Base-by-base conservation (phyloP, 2,797 vertebrate species). In the Rhinoraja longicauda region DNA sequence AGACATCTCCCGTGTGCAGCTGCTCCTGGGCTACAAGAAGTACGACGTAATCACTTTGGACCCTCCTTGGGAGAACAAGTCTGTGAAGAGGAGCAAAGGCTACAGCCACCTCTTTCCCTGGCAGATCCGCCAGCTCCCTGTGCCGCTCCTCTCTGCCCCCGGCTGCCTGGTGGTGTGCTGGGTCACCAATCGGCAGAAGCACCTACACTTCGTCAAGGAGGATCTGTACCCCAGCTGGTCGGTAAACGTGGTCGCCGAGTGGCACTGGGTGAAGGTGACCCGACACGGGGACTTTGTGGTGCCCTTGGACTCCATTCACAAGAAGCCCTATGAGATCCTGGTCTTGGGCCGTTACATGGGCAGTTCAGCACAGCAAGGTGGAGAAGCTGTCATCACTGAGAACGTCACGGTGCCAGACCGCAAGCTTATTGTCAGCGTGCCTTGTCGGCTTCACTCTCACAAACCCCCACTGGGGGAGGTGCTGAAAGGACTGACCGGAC, bases 211-310 rank as follows among this genome's bases (percentile, higher is more conserved):
- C 90, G 96, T 99, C 79, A 96, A 96, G 39, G 97, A 98, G 8
- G 98, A 99, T 84, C 98, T 99, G 93, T 99, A 98, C 94, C 98
- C 98, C 8, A 95, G 96, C 93, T 99, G 99, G 99, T 97, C 96
- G 0, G 95, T 99, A 64, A 95, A 97, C 93, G 94, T 96, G 0
- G 93, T 98, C 79, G 97, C 97, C 0, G 97, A 99, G 93, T 99
- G 98, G 98, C 97, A 98, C 93, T 99, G 99, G 99, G 97, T 99
- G 39, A 99, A 99, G 97, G 97, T 98, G 95, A 99, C 99, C 93
- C 96, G 88, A 93, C 95, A 96, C 91, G 99, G 98, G 94, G 96
- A 98, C 93, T 98, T 98, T 95, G 98, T 99, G 78, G 98, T 98
- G 94, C 98, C 98, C 1, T 96, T 99, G 93, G 98, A 99, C 95